These are phyloP conservation scores for Cacatua alba DNA, from an alignment of 2,113 vertebrate genomes.

Conservation along the genomic window DNA sequence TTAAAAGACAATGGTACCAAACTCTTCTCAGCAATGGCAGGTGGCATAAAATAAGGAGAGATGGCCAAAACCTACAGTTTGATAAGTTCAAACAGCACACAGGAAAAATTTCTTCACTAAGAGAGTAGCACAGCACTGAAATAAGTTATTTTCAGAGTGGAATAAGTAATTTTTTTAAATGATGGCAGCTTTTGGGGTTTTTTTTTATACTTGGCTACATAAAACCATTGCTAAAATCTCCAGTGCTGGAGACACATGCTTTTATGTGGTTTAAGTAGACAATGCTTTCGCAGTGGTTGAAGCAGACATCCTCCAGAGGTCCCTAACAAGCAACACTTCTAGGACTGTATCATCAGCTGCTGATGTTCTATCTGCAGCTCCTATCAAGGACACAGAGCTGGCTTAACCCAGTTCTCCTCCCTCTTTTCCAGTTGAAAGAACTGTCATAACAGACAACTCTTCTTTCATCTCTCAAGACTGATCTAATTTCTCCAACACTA, in stretches of 20 bases:
- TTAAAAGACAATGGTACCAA: background rate
- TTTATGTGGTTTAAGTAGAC: background rate
- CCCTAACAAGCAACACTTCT: background rate
- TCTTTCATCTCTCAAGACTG: background rate
- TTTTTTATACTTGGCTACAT: background rate
- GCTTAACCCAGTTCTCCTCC: background rate
- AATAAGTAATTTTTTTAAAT: background rate
- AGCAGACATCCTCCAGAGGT: background rate
- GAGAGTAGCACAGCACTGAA: background rate
- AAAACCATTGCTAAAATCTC: background rate
- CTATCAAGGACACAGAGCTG: background rate
- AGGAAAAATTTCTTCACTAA: background rate
- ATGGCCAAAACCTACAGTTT: background rate
- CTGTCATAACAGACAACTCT: background rate
- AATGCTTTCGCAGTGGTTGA: background rate
- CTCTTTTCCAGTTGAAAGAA: background rate
- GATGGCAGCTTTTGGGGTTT: accelerated
- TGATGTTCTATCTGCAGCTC: background rate
- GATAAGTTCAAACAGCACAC: background rate
- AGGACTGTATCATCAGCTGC: background rate
- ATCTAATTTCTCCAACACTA: background rate
- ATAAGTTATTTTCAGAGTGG: background rate
- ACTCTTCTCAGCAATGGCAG: background rate
- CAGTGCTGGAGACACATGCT: background rate
- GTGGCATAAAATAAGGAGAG: background rate